phyloP scores from a whole-genome alignment of 2,113 vertebrate genomes.

The Rattus rattus region DNA sequence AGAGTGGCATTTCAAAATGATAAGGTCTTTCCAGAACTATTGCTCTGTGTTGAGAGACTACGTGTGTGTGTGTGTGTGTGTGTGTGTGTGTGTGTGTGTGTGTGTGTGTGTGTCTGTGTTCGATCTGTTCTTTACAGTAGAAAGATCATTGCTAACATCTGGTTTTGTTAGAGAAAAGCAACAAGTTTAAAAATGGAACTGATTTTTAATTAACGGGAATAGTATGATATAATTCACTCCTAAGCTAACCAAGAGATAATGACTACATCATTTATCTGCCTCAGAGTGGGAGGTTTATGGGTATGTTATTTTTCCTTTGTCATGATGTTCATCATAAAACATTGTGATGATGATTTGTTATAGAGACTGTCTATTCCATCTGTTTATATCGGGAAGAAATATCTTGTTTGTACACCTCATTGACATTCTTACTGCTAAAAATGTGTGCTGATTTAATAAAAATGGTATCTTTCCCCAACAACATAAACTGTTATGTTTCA shows the following conservation, averaged over 20 bases:
- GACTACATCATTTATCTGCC: neutral
- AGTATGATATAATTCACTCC: neutral
- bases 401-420: conserved; percentile 26
- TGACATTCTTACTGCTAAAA: conserved; percentile 27
- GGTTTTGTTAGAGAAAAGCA: neutral
- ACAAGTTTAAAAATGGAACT: neutral
- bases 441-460: conserved; percentile 25
- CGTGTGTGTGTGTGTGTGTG: neutral
- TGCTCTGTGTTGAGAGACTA: neutral
- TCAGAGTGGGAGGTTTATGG: neutral
- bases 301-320: neutral
- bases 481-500: conserved; percentile 4
- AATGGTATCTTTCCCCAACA: neutral
- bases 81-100: no score
- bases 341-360: conserved; percentile 8
- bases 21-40: conserved; percentile 28
- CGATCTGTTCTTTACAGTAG: neutral
- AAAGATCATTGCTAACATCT: conserved; percentile 16
- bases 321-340: conserved; percentile 5
- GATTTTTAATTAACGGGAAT: neutral
- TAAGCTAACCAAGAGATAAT: conserved; percentile 5
- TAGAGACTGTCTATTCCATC: neutral
- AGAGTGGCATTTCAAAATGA: conserved; percentile 56
- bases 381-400: conserved; percentile 41
- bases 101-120: no score